Percentiles rank a stretch among this genome's conserved stretches.
phyloP scores from a whole-genome alignment of 2,797 vertebrate genomes.

The Pseudotriccus pelzelni region DNA sequence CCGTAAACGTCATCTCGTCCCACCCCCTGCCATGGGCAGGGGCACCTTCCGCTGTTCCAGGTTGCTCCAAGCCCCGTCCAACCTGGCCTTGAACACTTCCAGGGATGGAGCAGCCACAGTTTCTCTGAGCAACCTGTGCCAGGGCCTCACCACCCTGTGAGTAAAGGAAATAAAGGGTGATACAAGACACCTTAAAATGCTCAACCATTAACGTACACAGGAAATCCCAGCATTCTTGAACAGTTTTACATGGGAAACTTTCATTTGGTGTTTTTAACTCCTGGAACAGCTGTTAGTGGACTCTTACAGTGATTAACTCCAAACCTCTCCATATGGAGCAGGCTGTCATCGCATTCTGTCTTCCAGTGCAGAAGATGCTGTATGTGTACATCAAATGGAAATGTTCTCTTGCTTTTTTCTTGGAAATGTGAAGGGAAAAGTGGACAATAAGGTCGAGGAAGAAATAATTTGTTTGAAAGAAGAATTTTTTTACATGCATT shows the following conservation, averaged over 20 bases:
- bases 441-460: neutral
- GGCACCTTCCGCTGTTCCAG: accelerated
- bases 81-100: accelerated
- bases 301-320: neutral
- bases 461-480: neutral
- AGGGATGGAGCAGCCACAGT: neutral
- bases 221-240: neutral
- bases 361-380: neutral
- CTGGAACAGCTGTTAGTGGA: neutral
- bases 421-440: neutral
- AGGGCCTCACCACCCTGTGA: neutral
- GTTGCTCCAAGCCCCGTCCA: accelerated
- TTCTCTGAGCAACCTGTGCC: neutral
- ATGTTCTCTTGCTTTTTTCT: conserved; percentile 4
- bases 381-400: neutral
- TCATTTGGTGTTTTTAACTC: neutral
- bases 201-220: accelerated
- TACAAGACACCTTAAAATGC: neutral
- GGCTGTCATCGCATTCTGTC: neutral
- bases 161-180: neutral
- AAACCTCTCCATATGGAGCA: conserved; percentile 4
- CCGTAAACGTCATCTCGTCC: accelerated
- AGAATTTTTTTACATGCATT: neutral
- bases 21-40: neutral
- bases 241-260: neutral